Evolutionary conservation across 2,888 invertebrate species (phyloP).

Genomic region (Craniophora ligustri): DNA sequence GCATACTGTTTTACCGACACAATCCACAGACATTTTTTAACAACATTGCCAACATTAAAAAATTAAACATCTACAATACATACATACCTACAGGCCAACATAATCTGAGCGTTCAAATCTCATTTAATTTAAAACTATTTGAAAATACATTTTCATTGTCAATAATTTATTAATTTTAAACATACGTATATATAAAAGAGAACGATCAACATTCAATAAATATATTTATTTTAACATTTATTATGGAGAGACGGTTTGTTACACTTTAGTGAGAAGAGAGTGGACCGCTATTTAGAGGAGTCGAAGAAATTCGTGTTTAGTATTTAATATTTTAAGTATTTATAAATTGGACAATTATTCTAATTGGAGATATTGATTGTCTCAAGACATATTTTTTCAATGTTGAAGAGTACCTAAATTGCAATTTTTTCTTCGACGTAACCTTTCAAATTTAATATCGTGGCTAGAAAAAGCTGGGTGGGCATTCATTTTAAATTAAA

Average conservation of each 20-base stretch:
- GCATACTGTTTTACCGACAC: neutral
- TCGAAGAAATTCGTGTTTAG: conserved; percentile 3
- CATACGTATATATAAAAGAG: conserved; percentile 31
- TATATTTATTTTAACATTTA: conserved; percentile 27
- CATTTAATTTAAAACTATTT: conserved; percentile 11
- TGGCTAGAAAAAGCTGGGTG: conserved; percentile 19
- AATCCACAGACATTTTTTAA: neutral
- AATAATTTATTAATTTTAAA: conserved; percentile 53
- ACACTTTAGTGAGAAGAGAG: conserved; percentile 29
- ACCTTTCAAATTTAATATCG: no score
- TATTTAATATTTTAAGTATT: no score
- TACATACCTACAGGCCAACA: conserved; percentile 18
- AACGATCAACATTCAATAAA: conserved; percentile 47
- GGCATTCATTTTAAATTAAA: conserved; percentile 10
- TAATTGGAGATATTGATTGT: conserved; percentile 1
- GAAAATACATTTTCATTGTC: conserved; percentile 81
- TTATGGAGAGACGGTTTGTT: conserved; percentile 43
- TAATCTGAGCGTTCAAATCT: conserved; percentile 44
- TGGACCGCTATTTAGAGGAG: conserved; percentile 42
- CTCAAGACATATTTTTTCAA: neutral
- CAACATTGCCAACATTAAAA: conserved; percentile 13
- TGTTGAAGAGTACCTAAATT: no score
- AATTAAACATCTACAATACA: conserved; percentile 4
- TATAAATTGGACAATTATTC: neutral
- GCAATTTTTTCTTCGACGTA: no score